These are phyloP conservation scores for Melanaphis sacchari DNA, from an alignment of 1,140 invertebrate species.

Conservation along the genomic window DNA sequence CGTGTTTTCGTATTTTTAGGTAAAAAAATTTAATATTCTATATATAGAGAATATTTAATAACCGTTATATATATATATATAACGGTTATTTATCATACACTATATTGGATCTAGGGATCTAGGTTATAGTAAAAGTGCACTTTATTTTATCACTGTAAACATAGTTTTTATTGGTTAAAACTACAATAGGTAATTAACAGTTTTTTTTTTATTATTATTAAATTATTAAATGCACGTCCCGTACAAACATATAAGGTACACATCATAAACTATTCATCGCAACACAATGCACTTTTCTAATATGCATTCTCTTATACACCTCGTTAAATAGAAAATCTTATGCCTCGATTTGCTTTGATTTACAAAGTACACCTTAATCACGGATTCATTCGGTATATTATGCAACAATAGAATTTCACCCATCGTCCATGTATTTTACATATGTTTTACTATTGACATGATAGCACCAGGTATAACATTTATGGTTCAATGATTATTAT, in stretches of 20 bases:
- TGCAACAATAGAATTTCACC: background rate
- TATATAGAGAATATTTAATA: too few relatives aligned
- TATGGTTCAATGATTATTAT: background rate
- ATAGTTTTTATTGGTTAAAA: background rate
- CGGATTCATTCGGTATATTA: background rate
- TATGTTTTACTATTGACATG: background rate
- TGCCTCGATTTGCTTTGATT: background rate
- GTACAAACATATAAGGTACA: background rate
- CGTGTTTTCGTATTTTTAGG: too few relatives aligned
- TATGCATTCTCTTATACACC: background rate
- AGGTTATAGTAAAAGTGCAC: background rate
- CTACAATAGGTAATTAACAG: conserved; percentile 1
- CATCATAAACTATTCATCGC: conserved; percentile 1
- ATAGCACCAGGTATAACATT: background rate
- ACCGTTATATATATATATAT: too few relatives aligned
- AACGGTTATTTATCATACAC: background rate
- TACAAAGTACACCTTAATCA: background rate
- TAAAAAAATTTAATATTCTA: background rate
- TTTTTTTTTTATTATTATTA: background rate
- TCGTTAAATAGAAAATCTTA: background rate
- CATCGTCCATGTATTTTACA: background rate
- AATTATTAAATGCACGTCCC: conserved; percentile 14
- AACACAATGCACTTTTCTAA: conserved; percentile 26
- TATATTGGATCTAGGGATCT: background rate
- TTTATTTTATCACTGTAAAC: background rate